A percentile compares a stretch with the other conserved stretches of the same genome.
Conservation (phyloP, 2,888 invertebrate species). For the Nasonovia ribisnigri region DNA sequence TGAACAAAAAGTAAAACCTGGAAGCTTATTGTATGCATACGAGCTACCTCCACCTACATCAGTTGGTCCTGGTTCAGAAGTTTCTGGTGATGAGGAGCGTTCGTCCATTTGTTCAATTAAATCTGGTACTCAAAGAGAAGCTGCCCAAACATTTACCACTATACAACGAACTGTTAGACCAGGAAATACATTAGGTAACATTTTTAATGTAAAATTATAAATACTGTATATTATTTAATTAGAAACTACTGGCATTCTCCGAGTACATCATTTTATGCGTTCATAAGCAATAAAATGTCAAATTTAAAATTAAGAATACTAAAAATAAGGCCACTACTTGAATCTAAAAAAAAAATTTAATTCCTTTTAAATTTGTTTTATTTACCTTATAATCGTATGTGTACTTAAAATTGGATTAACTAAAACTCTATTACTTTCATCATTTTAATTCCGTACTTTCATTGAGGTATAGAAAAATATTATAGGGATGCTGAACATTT, state of each 20-base stretch:
- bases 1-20: constrained; percentile 70
- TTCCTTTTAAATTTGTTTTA: no score
- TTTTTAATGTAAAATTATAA: neutral
- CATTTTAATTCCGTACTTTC: neutral
- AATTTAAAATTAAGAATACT: neutral
- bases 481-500: neutral
- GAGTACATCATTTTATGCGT: neutral
- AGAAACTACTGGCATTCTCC: neutral
- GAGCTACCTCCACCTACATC: constrained; percentile 74
- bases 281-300: neutral
- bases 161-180: constrained; percentile 70
- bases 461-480: neutral
- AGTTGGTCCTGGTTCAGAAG: constrained; percentile 66
- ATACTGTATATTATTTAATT: neutral
- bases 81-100: constrained; percentile 68
- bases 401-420: neutral
- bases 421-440: neutral
- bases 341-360: neutral
- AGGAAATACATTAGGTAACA: constrained; percentile 55
- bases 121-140: constrained; percentile 68
- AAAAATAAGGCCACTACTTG: neutral
- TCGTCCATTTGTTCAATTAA: constrained; percentile 68
- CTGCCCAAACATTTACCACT: constrained; percentile 70
- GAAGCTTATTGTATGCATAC: constrained; percentile 75
- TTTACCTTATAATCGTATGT: no score